Evolutionary conservation across 1,140 invertebrate genomes (phyloP).

Genomic region (Brachionus koreanus): DNA sequence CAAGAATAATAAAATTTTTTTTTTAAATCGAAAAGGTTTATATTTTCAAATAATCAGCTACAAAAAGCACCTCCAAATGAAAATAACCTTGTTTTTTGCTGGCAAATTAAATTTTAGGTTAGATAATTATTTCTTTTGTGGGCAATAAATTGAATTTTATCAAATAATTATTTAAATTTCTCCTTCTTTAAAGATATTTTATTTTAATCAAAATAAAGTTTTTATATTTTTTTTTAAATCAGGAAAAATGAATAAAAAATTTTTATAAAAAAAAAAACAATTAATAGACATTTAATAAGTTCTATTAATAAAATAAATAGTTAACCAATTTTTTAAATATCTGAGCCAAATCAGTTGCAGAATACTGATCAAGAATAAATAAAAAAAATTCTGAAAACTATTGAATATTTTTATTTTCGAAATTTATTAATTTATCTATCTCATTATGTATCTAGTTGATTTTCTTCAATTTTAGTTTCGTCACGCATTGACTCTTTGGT

Average conservation of each 20-base stretch:
- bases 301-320: too few species aligned
- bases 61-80: too few species aligned
- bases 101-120: neutral
- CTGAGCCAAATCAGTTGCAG: too few species aligned
- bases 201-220: too few species aligned
- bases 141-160: neutral
- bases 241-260: neutral
- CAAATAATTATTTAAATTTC: neutral
- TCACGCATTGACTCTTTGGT: neutral
- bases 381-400: too few species aligned
- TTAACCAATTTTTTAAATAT: too few species aligned
- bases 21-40: too few species aligned
- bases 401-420: too few species aligned
- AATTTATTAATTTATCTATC: too few species aligned
- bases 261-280: neutral
- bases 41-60: too few species aligned
- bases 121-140: neutral
- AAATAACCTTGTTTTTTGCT: neutral
- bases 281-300: too few species aligned
- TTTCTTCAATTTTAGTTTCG: conserved; percentile 8
- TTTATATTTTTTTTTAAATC: neutral
- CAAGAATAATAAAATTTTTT: neutral
- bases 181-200: neutral
- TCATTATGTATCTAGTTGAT: neutral
- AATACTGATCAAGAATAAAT: neutral